Evolutionary conservation across 2,888 invertebrate genomes (phyloP), one percentile per base, ranked within the genome.

Genomic region (Tenthredo livida): DNA sequence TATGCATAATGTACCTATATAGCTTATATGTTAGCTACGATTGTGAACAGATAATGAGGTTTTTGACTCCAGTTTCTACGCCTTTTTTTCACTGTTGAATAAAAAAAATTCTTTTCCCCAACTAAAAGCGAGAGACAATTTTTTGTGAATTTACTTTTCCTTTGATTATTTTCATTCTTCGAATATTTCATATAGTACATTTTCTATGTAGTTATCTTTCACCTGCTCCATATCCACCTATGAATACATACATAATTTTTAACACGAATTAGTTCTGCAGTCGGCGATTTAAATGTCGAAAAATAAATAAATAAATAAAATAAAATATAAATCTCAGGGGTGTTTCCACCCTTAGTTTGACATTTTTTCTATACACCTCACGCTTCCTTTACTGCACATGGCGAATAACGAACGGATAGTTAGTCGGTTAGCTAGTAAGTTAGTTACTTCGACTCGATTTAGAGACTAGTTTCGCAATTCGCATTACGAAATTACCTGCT

Each of bases 381-480:
- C 61, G 21, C 21, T 61, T 61, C 25, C 10, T 61, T 61, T 12
- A 21, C 25, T 61, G 21, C 17, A n/a, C 17, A n/a, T 17, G 54
- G n/a, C n/a, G 50, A 54, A 54, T 54, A 67, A 67, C 67, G 29
- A 7, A 17, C 15, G 17, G 50, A 17, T 17, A 50, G 50, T 50
- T 50, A 50, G 50, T 47, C 2, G 1, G 50, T 15, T 3, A 47
- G 15, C 15, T 15, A 47, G 50, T 50, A 17, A 50, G 50, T 50
- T 17, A 54, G 54, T 54, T 61, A 61, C 21, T 61, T 70, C 70
- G 70, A 29, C 70, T 70, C 33, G 70, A 70, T 70, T 70, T 70
- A 70, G 70, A 70, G 70, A 70, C 70, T 25, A 61, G 70, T 70
- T 70, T 70, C 70, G 70, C 37, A 70, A 70, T 70, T 70, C 25